Evolutionary conservation across 1,140 invertebrate species (phyloP), one percentile per base, ranked within the genome.

Genomic region (Tetramorium parvispinum): DNA sequence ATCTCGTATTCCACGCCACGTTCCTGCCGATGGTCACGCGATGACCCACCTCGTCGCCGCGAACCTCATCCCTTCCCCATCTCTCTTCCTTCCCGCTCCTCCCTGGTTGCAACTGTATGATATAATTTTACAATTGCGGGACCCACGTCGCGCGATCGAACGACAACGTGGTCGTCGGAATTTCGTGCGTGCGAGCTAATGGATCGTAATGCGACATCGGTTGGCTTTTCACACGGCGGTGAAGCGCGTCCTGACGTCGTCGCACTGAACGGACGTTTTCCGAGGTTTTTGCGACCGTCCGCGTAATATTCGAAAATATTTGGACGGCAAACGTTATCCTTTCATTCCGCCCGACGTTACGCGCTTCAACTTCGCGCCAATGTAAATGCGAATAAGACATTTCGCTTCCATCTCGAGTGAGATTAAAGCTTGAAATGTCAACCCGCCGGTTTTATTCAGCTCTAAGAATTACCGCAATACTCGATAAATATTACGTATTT

Each of bases 1-100:
- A 86, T 86, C 51, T 53, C 16, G 40, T 86, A 86, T 86, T 86
- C 85, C 85, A 81, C 85, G 85, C 57, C 85, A 79, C 46, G 32
- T 46, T 40, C 24, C 63, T 1, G n/a, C 21, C 61, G 61, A 68
- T 55, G 55, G 85, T 86, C 85, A 81, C 85, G 85, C 76, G 27
- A 85, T 27, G 66, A 46, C 68, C 81, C 43, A 43, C 21, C 46
- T 73, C 79, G 79, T 59, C 43, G 61, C 40, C n/a, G 59, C 59
- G 21, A 65, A 61, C 57, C 24, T 51, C 61, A 76, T 51, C 57
- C 59, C 8, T 43, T 2, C 24, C 11, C 21, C 13, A 1, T 8
- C 18, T 16, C 13, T 3, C 21, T 5, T 13, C 27, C 27, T 32
- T 32, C 32, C 32, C 3, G 32, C 0, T 3, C 32, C 32, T 32